Evolutionary conservation across 2,113 vertebrate species (phyloP).

Genomic region (Alaudala cheleensis): DNA sequence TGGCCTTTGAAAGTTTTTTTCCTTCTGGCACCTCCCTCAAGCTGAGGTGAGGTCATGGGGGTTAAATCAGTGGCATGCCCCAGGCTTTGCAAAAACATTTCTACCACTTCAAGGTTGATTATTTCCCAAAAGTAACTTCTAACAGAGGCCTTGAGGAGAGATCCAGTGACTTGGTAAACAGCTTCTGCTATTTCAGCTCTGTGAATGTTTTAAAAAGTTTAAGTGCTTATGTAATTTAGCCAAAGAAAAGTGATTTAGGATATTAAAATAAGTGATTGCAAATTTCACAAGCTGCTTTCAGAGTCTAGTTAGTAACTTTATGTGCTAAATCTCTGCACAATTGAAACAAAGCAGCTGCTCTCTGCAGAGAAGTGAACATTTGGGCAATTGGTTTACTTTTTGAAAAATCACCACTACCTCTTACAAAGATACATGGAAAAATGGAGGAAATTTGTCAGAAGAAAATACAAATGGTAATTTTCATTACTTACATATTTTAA

Average conservation of each 20-base stretch:
- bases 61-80: background rate
- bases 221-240: background rate
- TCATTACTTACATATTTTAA: background rate
- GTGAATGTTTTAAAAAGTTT: background rate
- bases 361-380: background rate
- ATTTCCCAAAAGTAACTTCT: background rate
- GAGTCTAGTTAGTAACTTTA: background rate
- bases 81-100: background rate
- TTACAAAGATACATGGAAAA: background rate
- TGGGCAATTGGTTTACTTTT: background rate
- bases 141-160: background rate
- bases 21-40: background rate
- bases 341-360: background rate
- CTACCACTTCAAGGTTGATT: background rate
- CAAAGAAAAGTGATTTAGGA: background rate
- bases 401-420: background rate
- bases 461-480: background rate
- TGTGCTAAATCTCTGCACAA: background rate
- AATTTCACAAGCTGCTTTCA: background rate
- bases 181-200: background rate
- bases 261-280: conserved; percentile 31
- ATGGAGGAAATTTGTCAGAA: background rate
- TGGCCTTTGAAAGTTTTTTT: background rate
- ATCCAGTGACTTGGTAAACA: background rate
- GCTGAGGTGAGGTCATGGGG: background rate